A percentile compares a stretch with the other conserved stretches of the same genome.
phyloP scores from a whole-genome alignment of 2,113 vertebrate genomes.

The Sorex fumeus region DNA sequence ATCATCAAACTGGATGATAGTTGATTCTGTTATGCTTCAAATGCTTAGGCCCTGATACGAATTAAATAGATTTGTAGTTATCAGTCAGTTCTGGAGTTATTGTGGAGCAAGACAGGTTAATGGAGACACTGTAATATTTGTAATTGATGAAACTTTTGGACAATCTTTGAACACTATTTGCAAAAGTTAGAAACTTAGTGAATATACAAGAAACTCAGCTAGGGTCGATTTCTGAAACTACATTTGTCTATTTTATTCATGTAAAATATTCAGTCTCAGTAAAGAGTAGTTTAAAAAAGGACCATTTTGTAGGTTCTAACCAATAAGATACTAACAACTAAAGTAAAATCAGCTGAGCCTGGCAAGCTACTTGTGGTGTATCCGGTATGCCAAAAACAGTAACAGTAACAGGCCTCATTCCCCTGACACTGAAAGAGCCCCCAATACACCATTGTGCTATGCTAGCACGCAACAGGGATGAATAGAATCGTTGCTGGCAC shows the following conservation, averaged over 20 bases:
- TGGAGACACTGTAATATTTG: slow-evolving; percentile 65
- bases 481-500: no score
- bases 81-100: slow-evolving; percentile 73
- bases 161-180: slow-evolving; percentile 63
- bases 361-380: no score
- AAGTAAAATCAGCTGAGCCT: no score
- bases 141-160: slow-evolving; percentile 69
- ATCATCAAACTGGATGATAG: slow-evolving; percentile 63
- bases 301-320: neutral
- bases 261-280: neutral
- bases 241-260: slow-evolving; percentile 8
- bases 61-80: slow-evolving; percentile 56
- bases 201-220: slow-evolving; percentile 36
- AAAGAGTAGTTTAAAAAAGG: slow-evolving; percentile 46
- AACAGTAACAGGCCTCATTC: no score
- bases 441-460: no score
- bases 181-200: slow-evolving; percentile 46
- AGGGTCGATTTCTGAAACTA: slow-evolving; percentile 44
- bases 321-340: no score
- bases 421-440: no score
- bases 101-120: slow-evolving; percentile 63
- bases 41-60: slow-evolving; percentile 79
- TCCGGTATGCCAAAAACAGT: no score
- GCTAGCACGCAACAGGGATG: no score
- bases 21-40: slow-evolving; percentile 63